A percentile compares a stretch with the other conserved stretches of the same genome.
Conservation (phyloP, 2,113 vertebrate genomes). For the Indicator maculatus region DNA sequence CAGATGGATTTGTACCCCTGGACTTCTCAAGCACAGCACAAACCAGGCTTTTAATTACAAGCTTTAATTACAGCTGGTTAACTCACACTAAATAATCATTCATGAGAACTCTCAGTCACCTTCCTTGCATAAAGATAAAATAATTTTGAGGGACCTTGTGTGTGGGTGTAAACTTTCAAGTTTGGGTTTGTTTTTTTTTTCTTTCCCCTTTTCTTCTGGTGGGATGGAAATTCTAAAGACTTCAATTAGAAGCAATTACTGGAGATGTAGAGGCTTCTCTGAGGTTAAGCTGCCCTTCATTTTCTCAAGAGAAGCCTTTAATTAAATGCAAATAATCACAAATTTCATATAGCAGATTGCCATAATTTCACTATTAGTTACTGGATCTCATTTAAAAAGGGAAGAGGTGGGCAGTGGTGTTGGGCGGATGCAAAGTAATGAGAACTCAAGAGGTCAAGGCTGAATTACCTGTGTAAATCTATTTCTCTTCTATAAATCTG, state of each 20-base stretch:
- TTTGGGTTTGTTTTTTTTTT: background rate
- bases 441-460: constrained; percentile 46
- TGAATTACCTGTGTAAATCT: constrained; percentile 16
- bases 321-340: constrained; percentile 78
- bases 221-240: constrained; percentile 44
- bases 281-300: constrained; percentile 70
- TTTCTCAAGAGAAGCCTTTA: constrained; percentile 70
- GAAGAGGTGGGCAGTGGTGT: background rate
- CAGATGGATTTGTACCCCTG: background rate
- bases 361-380: constrained; percentile 55
- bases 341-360: constrained; percentile 66
- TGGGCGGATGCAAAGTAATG: background rate
- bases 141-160: constrained; percentile 29
- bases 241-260: constrained; percentile 74
- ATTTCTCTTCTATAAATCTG: constrained; percentile 24
- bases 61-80: constrained; percentile 46
- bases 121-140: constrained; percentile 35
- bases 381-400: constrained; percentile 43
- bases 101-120: constrained; percentile 15
- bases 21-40: constrained; percentile 19
- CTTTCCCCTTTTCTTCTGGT: background rate
- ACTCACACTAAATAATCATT: constrained; percentile 26
- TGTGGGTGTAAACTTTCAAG: constrained; percentile 44
- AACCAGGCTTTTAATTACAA: constrained; percentile 46
- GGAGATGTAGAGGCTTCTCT: constrained; percentile 58